phyloP scores from a whole-genome alignment of 2,113 vertebrate species.

The Phyllostomus hastatus region DNA sequence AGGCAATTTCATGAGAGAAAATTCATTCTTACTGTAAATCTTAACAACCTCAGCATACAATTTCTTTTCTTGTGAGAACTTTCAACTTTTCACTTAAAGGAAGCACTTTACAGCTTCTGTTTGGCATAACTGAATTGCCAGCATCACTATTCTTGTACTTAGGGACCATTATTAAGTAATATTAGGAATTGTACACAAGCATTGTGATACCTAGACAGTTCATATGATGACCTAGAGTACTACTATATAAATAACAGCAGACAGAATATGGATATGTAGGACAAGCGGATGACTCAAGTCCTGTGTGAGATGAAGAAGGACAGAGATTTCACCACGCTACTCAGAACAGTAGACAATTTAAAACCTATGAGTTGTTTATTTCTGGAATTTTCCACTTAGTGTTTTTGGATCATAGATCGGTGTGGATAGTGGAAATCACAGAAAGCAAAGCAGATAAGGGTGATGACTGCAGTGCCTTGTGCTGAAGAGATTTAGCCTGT shows the following conservation, averaged over 20 bases:
- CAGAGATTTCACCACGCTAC: background rate
- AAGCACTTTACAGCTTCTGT: background rate
- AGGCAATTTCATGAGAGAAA: background rate
- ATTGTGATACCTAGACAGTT: background rate
- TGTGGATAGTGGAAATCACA: background rate
- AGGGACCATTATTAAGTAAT: background rate
- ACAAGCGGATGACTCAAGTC: background rate
- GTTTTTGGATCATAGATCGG: background rate
- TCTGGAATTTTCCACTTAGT: background rate
- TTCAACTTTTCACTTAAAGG: background rate
- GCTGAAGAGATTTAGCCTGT: background rate
- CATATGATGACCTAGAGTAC: background rate
- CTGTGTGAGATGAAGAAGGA: background rate
- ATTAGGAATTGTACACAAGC: background rate
- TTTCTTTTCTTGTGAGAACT: background rate
- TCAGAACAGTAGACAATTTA: background rate
- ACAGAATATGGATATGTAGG: background rate
- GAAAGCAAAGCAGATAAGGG: background rate
- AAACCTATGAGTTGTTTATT: no score
- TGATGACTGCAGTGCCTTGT: background rate
- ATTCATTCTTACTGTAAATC: background rate
- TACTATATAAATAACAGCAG: background rate
- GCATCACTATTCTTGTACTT: background rate
- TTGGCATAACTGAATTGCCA: background rate
- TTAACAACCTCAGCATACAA: background rate